Percentiles rank a stretch among this genome's conserved stretches.
These are phyloP conservation scores for Eupithecia subumbrata DNA, from an alignment of 2,888 invertebrate genomes.

Conservation along the genomic window DNA sequence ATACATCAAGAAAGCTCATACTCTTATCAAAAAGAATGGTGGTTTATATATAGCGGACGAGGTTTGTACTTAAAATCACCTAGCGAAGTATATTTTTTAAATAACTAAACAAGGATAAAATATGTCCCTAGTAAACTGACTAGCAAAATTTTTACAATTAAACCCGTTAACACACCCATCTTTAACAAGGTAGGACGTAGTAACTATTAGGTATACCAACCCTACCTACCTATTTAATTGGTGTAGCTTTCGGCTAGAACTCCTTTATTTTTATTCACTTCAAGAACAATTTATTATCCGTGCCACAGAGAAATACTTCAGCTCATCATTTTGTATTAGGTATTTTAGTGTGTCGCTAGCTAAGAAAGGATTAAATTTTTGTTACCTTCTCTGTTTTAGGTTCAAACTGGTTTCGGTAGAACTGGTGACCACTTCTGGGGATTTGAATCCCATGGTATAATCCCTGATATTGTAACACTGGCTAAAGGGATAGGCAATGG, in stretches of 20 bases:
- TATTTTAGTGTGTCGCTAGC: neutral
- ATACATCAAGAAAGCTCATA: constrained; percentile 91
- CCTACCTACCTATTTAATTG: neutral
- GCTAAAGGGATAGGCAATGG: constrained; percentile 98
- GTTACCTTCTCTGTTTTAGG: constrained; percentile 72
- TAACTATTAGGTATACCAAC: neutral
- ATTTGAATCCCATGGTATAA: constrained; percentile 93
- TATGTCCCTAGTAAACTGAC: neutral
- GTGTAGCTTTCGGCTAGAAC: neutral
- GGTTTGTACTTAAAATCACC: constrained; percentile 67
- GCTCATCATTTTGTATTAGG: neutral
- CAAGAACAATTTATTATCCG: neutral
- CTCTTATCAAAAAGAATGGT: constrained; percentile 90
- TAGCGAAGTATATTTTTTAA: neutral
- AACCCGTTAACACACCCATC: neutral
- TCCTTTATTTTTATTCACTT: neutral
- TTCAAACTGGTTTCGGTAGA: constrained; percentile 98
- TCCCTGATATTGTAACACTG: constrained; percentile 98
- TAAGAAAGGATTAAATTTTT: neutral
- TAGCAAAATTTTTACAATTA: neutral
- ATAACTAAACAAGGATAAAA: neutral
- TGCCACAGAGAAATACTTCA: neutral
- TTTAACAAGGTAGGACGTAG: neutral
- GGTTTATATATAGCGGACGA: constrained; percentile 97
- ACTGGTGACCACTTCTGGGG: constrained; percentile 98